Conservation (phyloP, 1,140 invertebrate species). For the Tribolium castaneum region DNA sequence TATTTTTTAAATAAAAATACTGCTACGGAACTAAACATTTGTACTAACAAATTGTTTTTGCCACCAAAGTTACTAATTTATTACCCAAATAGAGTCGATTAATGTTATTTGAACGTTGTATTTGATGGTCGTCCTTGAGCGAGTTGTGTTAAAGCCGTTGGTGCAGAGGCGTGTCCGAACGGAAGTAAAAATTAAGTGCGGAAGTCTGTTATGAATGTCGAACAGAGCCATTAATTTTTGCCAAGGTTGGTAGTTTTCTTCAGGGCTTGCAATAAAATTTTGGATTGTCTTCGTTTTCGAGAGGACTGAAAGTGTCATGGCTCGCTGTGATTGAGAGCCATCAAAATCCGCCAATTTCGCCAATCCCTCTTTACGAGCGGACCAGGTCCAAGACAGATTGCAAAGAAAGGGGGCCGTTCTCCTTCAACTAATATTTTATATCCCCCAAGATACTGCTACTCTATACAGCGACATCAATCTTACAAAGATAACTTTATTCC, state of each 20-base stretch:
- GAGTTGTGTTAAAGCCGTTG: not conserved
- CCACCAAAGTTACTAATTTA: no score
- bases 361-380: constrained; percentile 53
- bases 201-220: constrained; percentile 28
- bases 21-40: no score
- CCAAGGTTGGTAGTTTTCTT: constrained; percentile 7
- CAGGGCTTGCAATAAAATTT: constrained; percentile 24
- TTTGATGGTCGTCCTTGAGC: not conserved
- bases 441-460: constrained; percentile 37
- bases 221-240: constrained; percentile 29
- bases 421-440: constrained; percentile 42
- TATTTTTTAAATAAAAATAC: no score
- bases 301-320: constrained; percentile 44
- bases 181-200: constrained; percentile 11
- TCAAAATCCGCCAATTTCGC: constrained; percentile 58
- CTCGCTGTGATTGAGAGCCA: constrained; percentile 57
- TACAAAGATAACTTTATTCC: constrained; percentile 39
- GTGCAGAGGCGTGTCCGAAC: not conserved
- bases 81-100: no score
- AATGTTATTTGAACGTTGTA: no score
- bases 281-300: constrained; percentile 2
- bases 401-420: constrained; percentile 41
- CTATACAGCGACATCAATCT: constrained; percentile 42
- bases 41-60: no score
- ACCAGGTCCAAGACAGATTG: constrained; percentile 52